Percentiles rank a stretch among this genome's conserved stretches.
Evolutionary conservation across 23 tunicate genomes (phyloP).

Genomic region (Halocynthia aurantium): DNA sequence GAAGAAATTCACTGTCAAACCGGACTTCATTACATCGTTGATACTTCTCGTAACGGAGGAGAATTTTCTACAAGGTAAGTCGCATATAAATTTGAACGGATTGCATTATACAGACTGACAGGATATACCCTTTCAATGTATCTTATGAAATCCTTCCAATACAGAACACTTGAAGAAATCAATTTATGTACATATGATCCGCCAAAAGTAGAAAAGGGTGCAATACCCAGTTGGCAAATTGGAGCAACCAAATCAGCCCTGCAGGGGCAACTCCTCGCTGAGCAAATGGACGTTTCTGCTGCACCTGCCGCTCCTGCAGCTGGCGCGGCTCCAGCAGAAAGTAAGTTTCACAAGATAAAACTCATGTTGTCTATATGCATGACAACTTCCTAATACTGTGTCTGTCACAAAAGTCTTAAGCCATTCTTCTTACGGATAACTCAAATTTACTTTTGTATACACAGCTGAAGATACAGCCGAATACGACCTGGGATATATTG

Average conservation of each 20-base stretch:
- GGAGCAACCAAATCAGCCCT: constrained; percentile 33
- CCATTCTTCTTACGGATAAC: background rate
- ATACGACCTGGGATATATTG: constrained; percentile 1
- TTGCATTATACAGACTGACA: too few relatives aligned
- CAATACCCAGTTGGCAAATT: constrained; percentile 47
- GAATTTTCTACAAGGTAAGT: constrained; percentile 52
- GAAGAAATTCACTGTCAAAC: constrained; percentile 88
- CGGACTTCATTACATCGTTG: constrained; percentile 89
- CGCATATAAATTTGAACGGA: too few relatives aligned
- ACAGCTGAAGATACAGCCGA: background rate
- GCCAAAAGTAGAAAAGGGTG: constrained; percentile 66
- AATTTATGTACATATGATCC: constrained; percentile 98
- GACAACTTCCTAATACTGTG: too few relatives aligned
- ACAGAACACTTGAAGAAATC: constrained; percentile 78
- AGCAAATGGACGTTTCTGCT: background rate
- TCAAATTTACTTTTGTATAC: background rate
- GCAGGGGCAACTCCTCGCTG: constrained; percentile 17
- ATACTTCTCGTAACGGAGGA: constrained; percentile 97
- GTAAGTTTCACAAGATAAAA: constrained; percentile 3
- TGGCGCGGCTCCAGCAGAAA: background rate
- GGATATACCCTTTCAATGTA: too few relatives aligned
- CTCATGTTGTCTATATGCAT: too few relatives aligned
- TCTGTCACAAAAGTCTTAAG: too few relatives aligned
- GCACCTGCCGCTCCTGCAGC: background rate
- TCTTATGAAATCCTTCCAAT: background rate